Conservation (phyloP, 2,888 invertebrate genomes). For the Caenorhabditis macrosperma region DNA sequence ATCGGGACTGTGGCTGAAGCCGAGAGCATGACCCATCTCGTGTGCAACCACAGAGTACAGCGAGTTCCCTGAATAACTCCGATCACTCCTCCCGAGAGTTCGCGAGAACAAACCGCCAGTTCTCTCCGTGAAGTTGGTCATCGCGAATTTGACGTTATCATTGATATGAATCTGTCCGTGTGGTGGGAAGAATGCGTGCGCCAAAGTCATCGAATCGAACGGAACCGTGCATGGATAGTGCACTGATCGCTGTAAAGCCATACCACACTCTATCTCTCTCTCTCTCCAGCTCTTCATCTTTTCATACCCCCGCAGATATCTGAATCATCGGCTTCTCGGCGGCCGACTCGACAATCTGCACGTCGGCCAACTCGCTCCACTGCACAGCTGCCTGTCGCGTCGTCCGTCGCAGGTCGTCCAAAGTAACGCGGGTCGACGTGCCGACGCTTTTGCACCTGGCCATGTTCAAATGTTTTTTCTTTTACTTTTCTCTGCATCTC, state of each 20-base stretch:
- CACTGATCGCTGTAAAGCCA: constrained; percentile 19
- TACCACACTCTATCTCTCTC: not conserved
- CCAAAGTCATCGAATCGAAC: constrained; percentile 38
- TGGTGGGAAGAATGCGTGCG: constrained; percentile 55
- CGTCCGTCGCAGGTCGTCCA: constrained; percentile 43
- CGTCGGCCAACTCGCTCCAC: constrained; percentile 57
- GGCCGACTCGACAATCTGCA: constrained; percentile 36
- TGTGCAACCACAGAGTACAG: constrained; percentile 54
- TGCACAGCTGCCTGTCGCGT: constrained; percentile 49
- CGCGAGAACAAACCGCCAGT: constrained; percentile 14
- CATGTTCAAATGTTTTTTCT: not conserved
- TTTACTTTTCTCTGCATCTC: no score
- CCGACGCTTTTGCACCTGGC: constrained; percentile 45
- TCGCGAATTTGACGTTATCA: constrained; percentile 42
- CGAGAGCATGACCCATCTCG: constrained; percentile 61
- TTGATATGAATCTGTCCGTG: constrained; percentile 58
- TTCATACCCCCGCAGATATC: constrained; percentile 39
- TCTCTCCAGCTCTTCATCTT: not conserved
- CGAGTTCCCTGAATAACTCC: constrained; percentile 32
- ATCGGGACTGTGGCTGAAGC: constrained; percentile 56
- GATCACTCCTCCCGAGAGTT: not conserved
- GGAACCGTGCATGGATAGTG: constrained; percentile 33
- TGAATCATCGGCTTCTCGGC: constrained; percentile 29
- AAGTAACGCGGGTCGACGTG: constrained; percentile 19
- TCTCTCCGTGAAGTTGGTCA: constrained; percentile 44